phyloP scores from a whole-genome alignment of 2,888 invertebrate genomes.

The Campaea margaritaria region DNA sequence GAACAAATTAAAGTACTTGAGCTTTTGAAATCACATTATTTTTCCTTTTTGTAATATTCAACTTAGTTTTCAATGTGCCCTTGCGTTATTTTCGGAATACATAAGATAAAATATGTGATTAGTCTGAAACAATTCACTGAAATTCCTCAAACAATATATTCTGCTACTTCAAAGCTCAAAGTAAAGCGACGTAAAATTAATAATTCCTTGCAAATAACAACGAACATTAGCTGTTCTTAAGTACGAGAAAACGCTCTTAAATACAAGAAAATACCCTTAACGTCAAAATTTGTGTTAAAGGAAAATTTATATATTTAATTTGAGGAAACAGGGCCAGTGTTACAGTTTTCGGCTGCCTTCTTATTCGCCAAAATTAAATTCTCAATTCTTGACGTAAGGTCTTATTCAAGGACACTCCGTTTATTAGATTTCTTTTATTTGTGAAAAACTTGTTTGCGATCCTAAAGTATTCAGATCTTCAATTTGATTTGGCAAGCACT shows the following conservation, averaged over 20 bases:
- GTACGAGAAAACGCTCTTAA: too few species aligned
- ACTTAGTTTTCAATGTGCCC: too few species aligned
- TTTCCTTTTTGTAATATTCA: too few species aligned
- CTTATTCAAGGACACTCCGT: background rate
- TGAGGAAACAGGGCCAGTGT: slow-evolving; percentile 7
- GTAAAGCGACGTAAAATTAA: background rate
- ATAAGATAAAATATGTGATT: too few species aligned
- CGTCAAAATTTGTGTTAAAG: slow-evolving; percentile 2
- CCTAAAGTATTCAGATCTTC: background rate
- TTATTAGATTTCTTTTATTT: background rate
- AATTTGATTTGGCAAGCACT: background rate
- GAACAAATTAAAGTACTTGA: background rate
- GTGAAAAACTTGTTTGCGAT: slow-evolving; percentile 1
- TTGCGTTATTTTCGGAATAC: too few species aligned
- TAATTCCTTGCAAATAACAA: background rate
- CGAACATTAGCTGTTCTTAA: slow-evolving; percentile 2
- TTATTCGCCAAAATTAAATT: background rate
- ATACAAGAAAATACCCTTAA: background rate
- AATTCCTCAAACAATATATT: background rate
- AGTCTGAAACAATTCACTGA: too few species aligned
- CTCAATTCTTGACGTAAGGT: background rate
- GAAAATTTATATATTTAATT: slow-evolving; percentile 21
- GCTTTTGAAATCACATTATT: background rate
- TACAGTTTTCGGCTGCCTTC: background rate
- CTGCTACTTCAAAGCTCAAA: slow-evolving; percentile 1